These are phyloP conservation scores for Enteromius unitaeniatus DNA, from an alignment of 2,797 vertebrate species.

Conservation along the genomic window DNA sequence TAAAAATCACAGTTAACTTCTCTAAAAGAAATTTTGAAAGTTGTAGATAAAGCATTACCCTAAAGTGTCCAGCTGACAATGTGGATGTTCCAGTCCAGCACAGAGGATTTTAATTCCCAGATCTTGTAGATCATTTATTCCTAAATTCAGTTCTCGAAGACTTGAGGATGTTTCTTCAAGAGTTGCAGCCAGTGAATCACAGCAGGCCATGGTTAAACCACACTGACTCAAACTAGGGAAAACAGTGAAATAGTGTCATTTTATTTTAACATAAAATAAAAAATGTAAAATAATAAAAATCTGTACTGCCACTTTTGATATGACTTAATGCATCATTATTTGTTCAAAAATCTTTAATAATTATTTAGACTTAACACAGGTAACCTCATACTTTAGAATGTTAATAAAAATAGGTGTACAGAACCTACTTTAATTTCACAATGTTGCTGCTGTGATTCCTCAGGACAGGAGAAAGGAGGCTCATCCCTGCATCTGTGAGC, in stretches of 20 bases:
- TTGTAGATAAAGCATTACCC: conserved; percentile 34
- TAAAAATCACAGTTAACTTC: not conserved
- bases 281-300: not conserved
- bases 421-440: conserved; percentile 44
- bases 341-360: not conserved
- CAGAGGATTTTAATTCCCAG: conserved; percentile 51
- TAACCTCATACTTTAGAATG: not conserved
- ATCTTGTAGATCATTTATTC: conserved; percentile 51
- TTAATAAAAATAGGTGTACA: not conserved
- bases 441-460: conserved; percentile 29
- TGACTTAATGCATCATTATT: not conserved
- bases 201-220: conserved; percentile 43
- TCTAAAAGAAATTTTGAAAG: not conserved
- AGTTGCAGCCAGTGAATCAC: conserved; percentile 25
- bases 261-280: no score
- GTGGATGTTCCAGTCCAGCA: conserved; percentile 39
- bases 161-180: conserved; percentile 40
- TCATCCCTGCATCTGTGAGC: conserved; percentile 39
- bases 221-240: conserved; percentile 46
- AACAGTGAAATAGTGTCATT: not conserved
- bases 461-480: conserved; percentile 35
- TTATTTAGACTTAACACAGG: not conserved
- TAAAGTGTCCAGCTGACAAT: conserved; percentile 47
- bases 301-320: not conserved
- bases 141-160: conserved; percentile 51